Evolutionary conservation across 2,797 vertebrate genomes (phyloP), one percentile per base, ranked within the genome.

Genomic region (Danio albolineatus): DNA sequence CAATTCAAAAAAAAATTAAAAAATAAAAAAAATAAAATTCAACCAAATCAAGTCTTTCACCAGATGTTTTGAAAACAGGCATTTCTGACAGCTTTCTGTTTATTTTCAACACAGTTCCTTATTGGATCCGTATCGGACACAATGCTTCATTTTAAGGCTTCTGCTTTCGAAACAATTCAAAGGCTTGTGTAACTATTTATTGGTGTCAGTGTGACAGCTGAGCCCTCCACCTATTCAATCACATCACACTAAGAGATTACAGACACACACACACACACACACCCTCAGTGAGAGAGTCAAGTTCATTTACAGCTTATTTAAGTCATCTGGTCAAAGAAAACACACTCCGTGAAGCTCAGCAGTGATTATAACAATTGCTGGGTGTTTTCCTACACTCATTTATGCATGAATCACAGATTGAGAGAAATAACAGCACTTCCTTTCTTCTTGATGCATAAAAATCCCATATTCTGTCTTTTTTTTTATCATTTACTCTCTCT

Each of bases 181-280:
- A 10, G 16, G 48, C 48, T 70, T 70, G 67, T 39, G 16, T 39
- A 70, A 53, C 67, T 54, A 36, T 17, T 70, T 51, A n/a, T 53
- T 48, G 10, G 28, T 53, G 21, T 10, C 48, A 70, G 66, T 48
- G 43, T 53, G 28, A 70, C 9, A 70, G 66, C 43, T 53, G 21
- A 53, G 67, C 14, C 16, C 67, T 38, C 10, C 10, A 7, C 56
- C 66, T 53, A 51, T 8, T 57, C 36, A 21, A 41, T 72, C n/a
- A 44, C 51, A 72, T 72, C 9, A 16, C 9, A 36, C 67, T 53
- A 21, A 70, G 36, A 54, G 38, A 57, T 54, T 72, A 72, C 69
- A 70, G 36, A 38, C 51, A 38, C 66, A 53, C 43, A 49, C 12
- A 69, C 21, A 1, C 28, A 38, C 7, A 16, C 28, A 28, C 7